These are phyloP conservation scores for Galerucella calmariensis DNA, from an alignment of 2,888 invertebrate genomes.

Conservation along the genomic window DNA sequence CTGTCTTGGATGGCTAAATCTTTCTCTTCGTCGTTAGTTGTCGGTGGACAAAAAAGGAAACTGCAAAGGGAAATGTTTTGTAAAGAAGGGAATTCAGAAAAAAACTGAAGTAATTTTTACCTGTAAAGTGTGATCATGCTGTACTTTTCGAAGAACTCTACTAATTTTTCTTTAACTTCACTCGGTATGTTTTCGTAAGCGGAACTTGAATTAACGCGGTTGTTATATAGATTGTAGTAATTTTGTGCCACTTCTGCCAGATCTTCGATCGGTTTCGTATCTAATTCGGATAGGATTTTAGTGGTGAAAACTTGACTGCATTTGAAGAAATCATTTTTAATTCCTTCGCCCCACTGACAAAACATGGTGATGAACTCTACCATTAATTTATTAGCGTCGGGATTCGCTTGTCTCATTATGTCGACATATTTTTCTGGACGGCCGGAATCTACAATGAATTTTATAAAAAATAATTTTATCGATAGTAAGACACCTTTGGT, in stretches of 20 bases:
- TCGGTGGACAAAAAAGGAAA: conserved; percentile 86
- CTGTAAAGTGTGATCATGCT: conserved; percentile 92
- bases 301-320: conserved; percentile 75
- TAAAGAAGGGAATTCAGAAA: too few relatives aligned
- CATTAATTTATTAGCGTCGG: conserved; percentile 67
- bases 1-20: conserved; percentile 93
- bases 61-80: conserved; percentile 57
- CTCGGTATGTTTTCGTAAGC: conserved; percentile 73
- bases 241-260: conserved; percentile 91
- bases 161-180: conserved; percentile 83
- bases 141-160: conserved; percentile 94
- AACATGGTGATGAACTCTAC: conserved; percentile 58
- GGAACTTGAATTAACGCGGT: conserved; percentile 75
- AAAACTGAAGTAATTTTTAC: conserved; percentile 61
- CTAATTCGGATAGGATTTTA: conserved; percentile 72
- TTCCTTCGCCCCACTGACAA: conserved; percentile 64
- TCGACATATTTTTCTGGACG: conserved; percentile 62
- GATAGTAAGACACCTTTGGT: too few relatives aligned
- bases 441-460: conserved; percentile 59
- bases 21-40: conserved; percentile 92
- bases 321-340: conserved; percentile 74
- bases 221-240: conserved; percentile 85
- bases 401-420: conserved; percentile 63
- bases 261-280: conserved; percentile 79
- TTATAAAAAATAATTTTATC: not conserved